Evolutionary conservation across 2,797 vertebrate genomes (phyloP), one percentile per base, ranked within the genome.

Genomic region (Odontamblyopus rebecca): DNA sequence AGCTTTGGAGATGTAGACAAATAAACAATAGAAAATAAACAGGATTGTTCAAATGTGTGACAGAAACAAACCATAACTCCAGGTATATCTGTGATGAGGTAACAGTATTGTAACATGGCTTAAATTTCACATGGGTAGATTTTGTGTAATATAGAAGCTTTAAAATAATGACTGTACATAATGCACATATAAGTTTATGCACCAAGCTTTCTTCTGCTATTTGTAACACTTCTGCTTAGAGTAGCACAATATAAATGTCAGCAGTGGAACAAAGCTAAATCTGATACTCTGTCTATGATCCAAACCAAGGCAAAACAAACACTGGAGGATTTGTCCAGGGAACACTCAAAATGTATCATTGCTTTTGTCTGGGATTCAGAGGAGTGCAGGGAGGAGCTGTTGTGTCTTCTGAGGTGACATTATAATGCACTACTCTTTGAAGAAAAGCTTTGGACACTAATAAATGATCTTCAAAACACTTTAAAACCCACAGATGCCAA

Each of bases 331-430:
- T 26, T 12, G 16, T 29, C 73, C 13, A 5, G 38, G 59, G 54
- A 68, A n/a, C 72, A 68, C 29, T 59, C 23, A 5, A 0, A 73
- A 70, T 26, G 16, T 13, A 27, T 29, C 66, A 1, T 12, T 3
- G 12, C 74, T 41, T 5, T 3, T 0, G 0, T 4, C 12, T 68
- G 61, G 1, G 44, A 62, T 76, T 76, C 13, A 5, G 63, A 67
- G 48, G 3, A 75, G 23, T 57, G 13, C 23, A 32, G 69, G 54
- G 38, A 44, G 41, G 13, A 15, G 44, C 44, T 57, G 65, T 69
- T 7, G 27, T 27, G 59, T 26, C 29, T 67, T 57, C 4, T 15
- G 76, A 67, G 80, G 71, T 73, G 68, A 12, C 67, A 54, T 30
- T 35, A 61, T 56, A 68, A 27, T 27, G 18, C 6, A 68, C 71